These are phyloP conservation scores for Poeciliopsis paucimaculata DNA, from an alignment of 2,797 vertebrate species.

Conservation along the genomic window DNA sequence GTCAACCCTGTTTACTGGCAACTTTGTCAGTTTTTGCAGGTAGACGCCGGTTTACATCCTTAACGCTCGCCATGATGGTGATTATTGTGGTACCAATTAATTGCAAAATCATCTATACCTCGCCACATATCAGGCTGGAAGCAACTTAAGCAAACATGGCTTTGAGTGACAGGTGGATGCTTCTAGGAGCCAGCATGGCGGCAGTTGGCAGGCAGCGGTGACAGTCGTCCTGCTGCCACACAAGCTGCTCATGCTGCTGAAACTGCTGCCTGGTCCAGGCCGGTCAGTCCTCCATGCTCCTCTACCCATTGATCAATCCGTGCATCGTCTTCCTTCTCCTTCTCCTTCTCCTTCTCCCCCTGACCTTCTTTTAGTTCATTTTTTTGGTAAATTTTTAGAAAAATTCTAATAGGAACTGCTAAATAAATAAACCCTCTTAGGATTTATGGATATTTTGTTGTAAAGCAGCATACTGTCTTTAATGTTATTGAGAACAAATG, in stretches of 20 bases:
- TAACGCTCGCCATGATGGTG: neutral
- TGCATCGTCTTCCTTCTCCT: neutral
- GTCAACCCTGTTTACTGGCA: slow-evolving; percentile 24
- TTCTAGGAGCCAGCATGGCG: slow-evolving; percentile 57
- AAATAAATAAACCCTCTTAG: slow-evolving; percentile 12
- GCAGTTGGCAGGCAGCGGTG: slow-evolving; percentile 73
- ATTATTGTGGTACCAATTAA: neutral
- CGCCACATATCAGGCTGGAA: slow-evolving; percentile 29
- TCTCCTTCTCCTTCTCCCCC: neutral
- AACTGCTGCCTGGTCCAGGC: slow-evolving; percentile 44
- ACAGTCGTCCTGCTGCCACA: slow-evolving; percentile 78
- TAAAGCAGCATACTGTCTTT: neutral
- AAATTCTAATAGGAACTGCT: slow-evolving; percentile 5
- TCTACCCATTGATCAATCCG: slow-evolving; percentile 29
- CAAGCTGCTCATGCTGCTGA: slow-evolving; percentile 78
- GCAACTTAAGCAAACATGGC: slow-evolving; percentile 33
- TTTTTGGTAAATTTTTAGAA: slow-evolving; percentile 12
- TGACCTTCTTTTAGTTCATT: neutral
- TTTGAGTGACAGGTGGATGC: slow-evolving; percentile 78
- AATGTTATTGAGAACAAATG: neutral
- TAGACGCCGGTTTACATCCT: neutral
- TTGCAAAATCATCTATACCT: neutral
- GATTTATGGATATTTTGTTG: neutral
- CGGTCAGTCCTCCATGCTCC: slow-evolving; percentile 42
- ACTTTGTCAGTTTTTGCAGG: slow-evolving; percentile 16